Evolutionary conservation across 2,888 invertebrate species (phyloP).

Genomic region (Acleris laterana): DNA sequence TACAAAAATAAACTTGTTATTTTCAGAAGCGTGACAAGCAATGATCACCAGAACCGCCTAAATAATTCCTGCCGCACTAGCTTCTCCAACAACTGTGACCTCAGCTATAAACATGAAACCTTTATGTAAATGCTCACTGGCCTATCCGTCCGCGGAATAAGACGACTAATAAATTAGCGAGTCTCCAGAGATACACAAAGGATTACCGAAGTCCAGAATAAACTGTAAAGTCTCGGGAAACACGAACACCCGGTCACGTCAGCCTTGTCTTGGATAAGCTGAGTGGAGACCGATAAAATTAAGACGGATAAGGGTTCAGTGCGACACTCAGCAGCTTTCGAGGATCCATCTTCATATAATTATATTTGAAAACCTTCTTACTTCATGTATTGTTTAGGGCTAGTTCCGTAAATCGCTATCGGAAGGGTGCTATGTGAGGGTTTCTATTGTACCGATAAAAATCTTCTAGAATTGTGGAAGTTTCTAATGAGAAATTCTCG

Average conservation of each 20-base stretch:
- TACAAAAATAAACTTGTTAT: neutral
- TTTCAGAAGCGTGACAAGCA: neutral
- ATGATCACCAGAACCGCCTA: neutral
- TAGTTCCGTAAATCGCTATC: neutral
- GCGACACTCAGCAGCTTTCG: conserved; percentile 28
- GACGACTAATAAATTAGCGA: conserved; percentile 64
- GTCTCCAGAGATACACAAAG: conserved; percentile 30
- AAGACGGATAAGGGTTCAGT: conserved; percentile 28
- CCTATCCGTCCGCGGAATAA: conserved; percentile 56
- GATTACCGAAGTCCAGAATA: conserved; percentile 45
- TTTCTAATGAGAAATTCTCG: too few relatives aligned
- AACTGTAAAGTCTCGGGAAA: conserved; percentile 49
- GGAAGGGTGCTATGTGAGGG: too few relatives aligned
- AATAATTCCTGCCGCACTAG: conserved; percentile 40
- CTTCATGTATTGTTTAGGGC: conserved; percentile 22
- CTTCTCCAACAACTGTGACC: conserved; percentile 57
- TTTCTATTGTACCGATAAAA: too few relatives aligned
- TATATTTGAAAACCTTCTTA: conserved; percentile 27
- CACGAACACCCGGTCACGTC: conserved; percentile 45
- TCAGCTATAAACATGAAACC: conserved; percentile 60
- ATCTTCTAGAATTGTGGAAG: too few relatives aligned
- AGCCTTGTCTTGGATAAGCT: conserved; percentile 47
- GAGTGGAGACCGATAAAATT: conserved; percentile 48
- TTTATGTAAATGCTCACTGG: conserved; percentile 61
- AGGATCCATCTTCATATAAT: conserved; percentile 31